Evolutionary conservation across 2,797 vertebrate genomes (phyloP), one percentile per base, ranked within the genome.

Genomic region (Darevskia mixta): DNA sequence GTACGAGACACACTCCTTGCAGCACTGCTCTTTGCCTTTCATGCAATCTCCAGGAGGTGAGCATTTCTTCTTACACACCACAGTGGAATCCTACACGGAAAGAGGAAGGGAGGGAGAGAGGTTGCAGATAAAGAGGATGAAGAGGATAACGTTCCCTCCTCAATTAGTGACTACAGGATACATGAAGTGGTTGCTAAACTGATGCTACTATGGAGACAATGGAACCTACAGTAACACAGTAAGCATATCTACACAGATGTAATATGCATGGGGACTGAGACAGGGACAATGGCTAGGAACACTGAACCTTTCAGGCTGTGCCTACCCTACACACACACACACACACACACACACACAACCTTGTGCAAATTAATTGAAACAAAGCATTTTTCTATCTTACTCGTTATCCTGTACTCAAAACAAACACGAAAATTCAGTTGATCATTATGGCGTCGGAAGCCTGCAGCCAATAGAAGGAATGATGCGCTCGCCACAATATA

Each of bases 31-130:
- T 86, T 95, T 92, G 38, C 92, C 94, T 45, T 93, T 97, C 1
- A 94, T 93, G 87, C 98, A 99, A 93, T 96, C 95, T 6, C 98
- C 98, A 1, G 95, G 93, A 8, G 85, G 96, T 0, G 97, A 98
- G 90, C 99, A 99, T 23, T 92, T 97, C 95, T 96, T 98, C 93
- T 95, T 97, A 96, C 99, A 99, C 61, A 99, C 94, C 86, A 99
- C 98, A 0, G 99, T 99, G 58, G 99, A 99, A 95, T 99, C 97
- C 98, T 99, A 94, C 38, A 90, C 45, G 86, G 83, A 93, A 95
- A n/a, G 49, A 85, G 64, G 82, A 83, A 88, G 27, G 88, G 35
- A 45, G 15, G 8, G 18, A 73, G 32, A 13, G 20, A 17, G 71
- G 32, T 91, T 75, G 78, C 75, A 71, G 83, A 77, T 64, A 64